Base-by-base conservation (phyloP, 2,113 vertebrate species). In the Herpailurus yagouaroundi region DNA sequence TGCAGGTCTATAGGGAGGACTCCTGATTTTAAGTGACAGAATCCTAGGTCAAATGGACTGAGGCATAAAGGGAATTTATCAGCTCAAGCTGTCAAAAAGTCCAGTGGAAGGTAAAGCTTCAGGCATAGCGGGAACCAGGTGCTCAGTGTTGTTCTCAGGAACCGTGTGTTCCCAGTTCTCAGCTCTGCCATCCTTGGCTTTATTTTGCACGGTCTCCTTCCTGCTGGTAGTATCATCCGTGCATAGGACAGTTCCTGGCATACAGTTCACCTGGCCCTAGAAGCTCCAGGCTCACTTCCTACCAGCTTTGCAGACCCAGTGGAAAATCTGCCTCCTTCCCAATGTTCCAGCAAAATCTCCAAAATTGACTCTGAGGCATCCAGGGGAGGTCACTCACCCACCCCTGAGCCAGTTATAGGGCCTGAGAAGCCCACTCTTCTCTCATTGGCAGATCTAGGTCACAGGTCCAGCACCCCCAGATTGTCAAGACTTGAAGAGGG, bases 301-400 rank as follows among this genome's bases (percentile, higher is more conserved):
- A 52, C 74, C 41, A 88, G 48, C 33, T 95, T 95, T 76, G n/a
- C 69, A 74, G 93, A 89, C 36, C 48, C 48, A 57, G 0, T 27
- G n/a, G 91, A 50, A 97, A 79, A 55, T 31, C 19, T 48, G 1
- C 64, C 69, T 97, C 69, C 31, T 96, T 93, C 60, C 82, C 31
- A 80, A 0, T 5, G 14, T 63, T 60, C 45, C 38, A 84, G 60
- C 7, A 92, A 80, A 95, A 81, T 33, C 36, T 63, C 38, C 77
- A 86, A 81, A 71, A 93, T 7, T 69, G 68, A 90, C 33, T 71
- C 36, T 15, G 27, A 82, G 71, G 25, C 2, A 4, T 5, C 29
- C 27, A 15, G 19, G 1, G 6, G 80, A 76, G 29, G 23, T 50
- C 1, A 1, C 77, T 15, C 16, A 6, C 77, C 52, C 23, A 68